Evolutionary conservation across 2,888 invertebrate genomes (phyloP).

Genomic region (Desoria tigrina): DNA sequence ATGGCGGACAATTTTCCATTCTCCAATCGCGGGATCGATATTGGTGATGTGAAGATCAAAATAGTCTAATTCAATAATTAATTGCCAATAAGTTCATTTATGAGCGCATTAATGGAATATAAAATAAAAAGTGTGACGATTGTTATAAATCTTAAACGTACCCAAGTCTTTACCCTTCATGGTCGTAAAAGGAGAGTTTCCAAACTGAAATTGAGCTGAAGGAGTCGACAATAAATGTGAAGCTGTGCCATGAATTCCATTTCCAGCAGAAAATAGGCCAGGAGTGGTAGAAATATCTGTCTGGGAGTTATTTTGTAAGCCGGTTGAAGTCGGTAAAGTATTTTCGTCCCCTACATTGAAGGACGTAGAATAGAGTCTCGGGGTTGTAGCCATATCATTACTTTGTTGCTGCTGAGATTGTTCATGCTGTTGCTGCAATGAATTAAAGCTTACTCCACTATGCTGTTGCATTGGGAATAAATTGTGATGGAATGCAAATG

Average conservation of each 20-base stretch:
- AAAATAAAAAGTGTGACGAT: no score
- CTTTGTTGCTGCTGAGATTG: not conserved
- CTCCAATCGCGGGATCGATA: slow-evolving; percentile 34
- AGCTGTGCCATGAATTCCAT: not conserved
- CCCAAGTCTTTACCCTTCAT: slow-evolving; percentile 24
- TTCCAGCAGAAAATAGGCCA: not conserved
- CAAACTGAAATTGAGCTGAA: not conserved
- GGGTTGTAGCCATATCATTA: not conserved
- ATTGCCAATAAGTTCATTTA: not conserved
- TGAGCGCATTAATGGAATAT: no score
- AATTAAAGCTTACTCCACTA: no score
- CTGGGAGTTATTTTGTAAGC: not conserved
- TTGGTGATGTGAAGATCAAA: slow-evolving; percentile 40
- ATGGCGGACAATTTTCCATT: slow-evolving; percentile 35
- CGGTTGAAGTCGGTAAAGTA: not conserved
- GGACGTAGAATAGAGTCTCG: not conserved
- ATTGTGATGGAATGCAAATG: slow-evolving; percentile 38
- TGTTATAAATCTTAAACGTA: slow-evolving; percentile 2
- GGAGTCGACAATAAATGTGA: slow-evolving; percentile 1
- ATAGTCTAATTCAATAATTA: slow-evolving; percentile 22
- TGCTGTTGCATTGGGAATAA: slow-evolving; percentile 18
- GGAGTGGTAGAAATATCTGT: not conserved
- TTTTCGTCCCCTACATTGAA: not conserved
- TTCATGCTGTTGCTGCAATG: no score
- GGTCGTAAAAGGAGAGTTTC: not conserved